These are phyloP conservation scores for Hydroisotoma schaefferi DNA, from an alignment of 2,888 invertebrate species.

Conservation along the genomic window DNA sequence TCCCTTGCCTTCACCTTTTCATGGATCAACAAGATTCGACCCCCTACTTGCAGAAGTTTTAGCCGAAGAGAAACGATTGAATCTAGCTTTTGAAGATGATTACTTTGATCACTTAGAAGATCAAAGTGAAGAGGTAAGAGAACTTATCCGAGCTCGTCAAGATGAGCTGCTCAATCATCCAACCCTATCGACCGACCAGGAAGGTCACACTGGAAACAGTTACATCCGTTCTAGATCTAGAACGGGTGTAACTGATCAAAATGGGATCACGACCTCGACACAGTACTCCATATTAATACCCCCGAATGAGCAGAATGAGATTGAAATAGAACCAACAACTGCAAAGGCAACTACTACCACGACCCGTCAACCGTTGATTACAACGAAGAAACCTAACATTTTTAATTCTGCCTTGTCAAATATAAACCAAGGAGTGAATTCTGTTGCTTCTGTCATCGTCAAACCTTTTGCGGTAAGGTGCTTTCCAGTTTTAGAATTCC, in stretches of 20 bases:
- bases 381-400: not conserved
- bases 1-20: too few species aligned
- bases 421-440: not conserved
- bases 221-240: not conserved
- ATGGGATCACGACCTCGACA: not conserved
- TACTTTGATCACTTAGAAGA: constrained; percentile 23
- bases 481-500: too few species aligned
- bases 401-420: not conserved
- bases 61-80: constrained; percentile 21
- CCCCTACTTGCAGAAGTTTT: constrained; percentile 25
- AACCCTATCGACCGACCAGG: not conserved
- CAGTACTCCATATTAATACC: constrained; percentile 15
- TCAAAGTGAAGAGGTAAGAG: constrained; percentile 24
- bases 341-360: too few species aligned
- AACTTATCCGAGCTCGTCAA: constrained; percentile 19
- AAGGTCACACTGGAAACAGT: not conserved
- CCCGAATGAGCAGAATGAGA: not conserved
- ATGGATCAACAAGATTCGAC: constrained; percentile 4
- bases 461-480: too few species aligned
- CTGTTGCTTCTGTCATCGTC: not conserved
- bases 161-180: not conserved
- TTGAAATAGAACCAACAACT: not conserved
- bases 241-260: not conserved
- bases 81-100: constrained; percentile 8
- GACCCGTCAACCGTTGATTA: too few species aligned